phyloP scores from a whole-genome alignment of 2,888 invertebrate genomes.

The Aethes cnicana region DNA sequence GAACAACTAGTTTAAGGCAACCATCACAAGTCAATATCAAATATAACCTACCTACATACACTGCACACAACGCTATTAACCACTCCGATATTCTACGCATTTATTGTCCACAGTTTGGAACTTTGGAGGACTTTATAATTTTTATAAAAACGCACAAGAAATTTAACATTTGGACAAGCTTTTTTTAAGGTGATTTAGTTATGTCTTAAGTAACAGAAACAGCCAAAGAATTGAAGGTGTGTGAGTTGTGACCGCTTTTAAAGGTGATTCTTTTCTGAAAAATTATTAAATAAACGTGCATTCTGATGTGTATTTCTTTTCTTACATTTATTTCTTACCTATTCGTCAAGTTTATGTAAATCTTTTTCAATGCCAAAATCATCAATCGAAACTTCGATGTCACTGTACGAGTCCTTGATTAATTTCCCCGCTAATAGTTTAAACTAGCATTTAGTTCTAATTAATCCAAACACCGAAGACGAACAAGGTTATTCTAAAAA shows the following conservation, averaged over 20 bases:
- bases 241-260: constrained; percentile 56
- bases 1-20: constrained; percentile 22
- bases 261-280: constrained; percentile 65
- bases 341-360: too few relatives aligned
- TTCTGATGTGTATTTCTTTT: constrained; percentile 39
- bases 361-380: too few relatives aligned
- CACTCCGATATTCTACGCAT: constrained; percentile 16
- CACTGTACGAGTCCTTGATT: too few relatives aligned
- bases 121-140: constrained; percentile 20
- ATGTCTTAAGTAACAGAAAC: constrained; percentile 25
- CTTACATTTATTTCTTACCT: too few relatives aligned
- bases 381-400: too few relatives aligned
- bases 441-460: too few relatives aligned
- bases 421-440: too few relatives aligned
- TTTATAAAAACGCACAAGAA: constrained; percentile 57
- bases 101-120: constrained; percentile 23
- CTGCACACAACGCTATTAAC: constrained; percentile 16
- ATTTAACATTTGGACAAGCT: constrained; percentile 36
- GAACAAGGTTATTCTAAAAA: too few relatives aligned
- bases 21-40: constrained; percentile 19
- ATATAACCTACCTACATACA: neutral
- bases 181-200: constrained; percentile 33
- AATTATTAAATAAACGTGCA: constrained; percentile 71
- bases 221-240: constrained; percentile 48
- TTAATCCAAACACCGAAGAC: too few relatives aligned